Percentiles rank a stretch among this genome's conserved stretches.
Conservation (phyloP, 2,113 vertebrate genomes). For the Epinephelus lanceolatus region DNA sequence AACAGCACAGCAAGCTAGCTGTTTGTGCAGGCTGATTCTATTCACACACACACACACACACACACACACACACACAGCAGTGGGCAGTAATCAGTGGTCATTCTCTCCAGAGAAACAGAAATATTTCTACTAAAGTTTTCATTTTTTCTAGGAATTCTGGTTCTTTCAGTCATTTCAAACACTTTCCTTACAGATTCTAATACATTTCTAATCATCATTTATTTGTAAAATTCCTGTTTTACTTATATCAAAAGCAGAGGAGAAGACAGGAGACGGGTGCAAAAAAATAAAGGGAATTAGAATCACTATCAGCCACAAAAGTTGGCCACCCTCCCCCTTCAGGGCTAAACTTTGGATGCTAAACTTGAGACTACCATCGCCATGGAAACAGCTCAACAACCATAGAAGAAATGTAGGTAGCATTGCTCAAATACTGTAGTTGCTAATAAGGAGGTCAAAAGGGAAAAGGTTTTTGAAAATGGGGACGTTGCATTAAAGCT, state of each 20-base stretch:
- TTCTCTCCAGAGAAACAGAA: not conserved
- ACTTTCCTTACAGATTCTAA: not conserved
- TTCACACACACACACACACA: constrained; percentile 19
- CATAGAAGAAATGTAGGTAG: constrained; percentile 41
- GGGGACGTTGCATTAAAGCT: constrained; percentile 16
- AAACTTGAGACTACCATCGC: constrained; percentile 58
- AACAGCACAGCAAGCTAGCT: constrained; percentile 58
- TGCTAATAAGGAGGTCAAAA: constrained; percentile 39
- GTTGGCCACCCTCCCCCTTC: not conserved
- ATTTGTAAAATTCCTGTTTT: not conserved
- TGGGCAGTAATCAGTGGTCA: constrained; percentile 13
- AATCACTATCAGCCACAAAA: constrained; percentile 25
- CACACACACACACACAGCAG: not conserved
- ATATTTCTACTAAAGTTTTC: not conserved
- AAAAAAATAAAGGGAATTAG: not conserved
- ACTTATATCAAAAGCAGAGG: not conserved
- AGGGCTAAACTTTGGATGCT: constrained; percentile 51
- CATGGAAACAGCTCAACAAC: constrained; percentile 63
- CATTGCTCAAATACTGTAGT: constrained; percentile 44
- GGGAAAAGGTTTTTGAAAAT: constrained; percentile 21
- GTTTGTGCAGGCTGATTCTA: constrained; percentile 41
- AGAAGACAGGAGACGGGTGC: not conserved
- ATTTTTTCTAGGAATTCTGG: not conserved
- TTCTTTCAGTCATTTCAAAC: not conserved
- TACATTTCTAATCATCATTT: not conserved